Percentiles rank a stretch among this genome's conserved stretches.
Conservation (phyloP, 2,797 vertebrate species). For the Squalus acanthias region DNA sequence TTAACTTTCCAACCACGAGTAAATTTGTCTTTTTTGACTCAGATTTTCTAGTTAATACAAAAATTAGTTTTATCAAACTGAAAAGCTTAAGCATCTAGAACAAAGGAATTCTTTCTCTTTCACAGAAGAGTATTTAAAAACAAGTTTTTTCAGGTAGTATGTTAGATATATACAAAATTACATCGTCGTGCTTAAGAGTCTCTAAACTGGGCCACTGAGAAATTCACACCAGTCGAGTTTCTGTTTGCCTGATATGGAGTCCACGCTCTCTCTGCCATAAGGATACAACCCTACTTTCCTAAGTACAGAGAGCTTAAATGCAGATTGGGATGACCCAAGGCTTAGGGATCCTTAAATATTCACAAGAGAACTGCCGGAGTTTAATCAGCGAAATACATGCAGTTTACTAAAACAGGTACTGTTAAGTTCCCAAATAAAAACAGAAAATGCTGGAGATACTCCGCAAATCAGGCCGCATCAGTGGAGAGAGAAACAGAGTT, state of each 20-base stretch:
- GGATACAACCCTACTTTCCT: not conserved
- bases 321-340: not conserved
- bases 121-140: not conserved
- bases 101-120: not conserved
- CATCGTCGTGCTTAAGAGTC: not conserved
- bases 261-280: not conserved
- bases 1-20: not conserved
- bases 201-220: not conserved
- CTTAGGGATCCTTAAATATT: not conserved
- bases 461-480: no score
- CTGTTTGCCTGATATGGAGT: not conserved
- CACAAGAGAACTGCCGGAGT: not conserved
- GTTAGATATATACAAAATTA: not conserved
- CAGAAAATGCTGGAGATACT: no score
- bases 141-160: not conserved
- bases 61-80: not conserved
- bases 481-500: no score
- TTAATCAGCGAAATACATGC: not conserved
- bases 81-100: not conserved
- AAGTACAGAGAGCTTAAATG: not conserved
- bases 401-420: not conserved
- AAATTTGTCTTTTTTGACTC: not conserved
- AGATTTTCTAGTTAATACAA: no score
- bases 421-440: not conserved
- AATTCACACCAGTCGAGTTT: not conserved